Percentiles rank a stretch among this genome's conserved stretches.
Evolutionary conservation across 2,797 vertebrate genomes (phyloP).

Genomic region (Neosilurus hyrtlii): DNA sequence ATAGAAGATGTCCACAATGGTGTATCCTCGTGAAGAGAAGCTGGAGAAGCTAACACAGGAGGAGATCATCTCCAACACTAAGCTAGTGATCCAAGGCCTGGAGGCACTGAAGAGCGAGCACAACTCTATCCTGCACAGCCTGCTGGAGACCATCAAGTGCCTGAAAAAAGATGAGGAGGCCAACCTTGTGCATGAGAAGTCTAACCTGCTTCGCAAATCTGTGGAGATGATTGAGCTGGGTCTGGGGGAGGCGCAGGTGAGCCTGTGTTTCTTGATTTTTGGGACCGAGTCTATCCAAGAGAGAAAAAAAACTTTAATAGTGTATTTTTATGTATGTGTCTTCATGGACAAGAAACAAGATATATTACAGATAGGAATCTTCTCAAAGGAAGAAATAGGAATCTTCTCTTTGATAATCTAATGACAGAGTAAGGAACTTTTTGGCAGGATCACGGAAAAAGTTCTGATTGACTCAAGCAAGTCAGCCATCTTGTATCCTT

Average conservation of each 20-base stretch:
- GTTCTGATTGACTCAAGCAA: constrained; percentile 14
- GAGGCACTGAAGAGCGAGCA: constrained; percentile 97
- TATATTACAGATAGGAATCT: not conserved
- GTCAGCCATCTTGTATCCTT: not conserved
- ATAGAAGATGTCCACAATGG: constrained; percentile 86
- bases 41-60: constrained; percentile 95
- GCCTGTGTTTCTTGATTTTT: constrained; percentile 49
- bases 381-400: not conserved
- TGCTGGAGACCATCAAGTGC: constrained; percentile 96
- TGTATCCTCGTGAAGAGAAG: constrained; percentile 89
- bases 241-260: constrained; percentile 94
- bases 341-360: not conserved
- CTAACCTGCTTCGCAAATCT: constrained; percentile 89
- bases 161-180: constrained; percentile 98
- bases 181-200: constrained; percentile 94
- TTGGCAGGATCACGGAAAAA: not conserved
- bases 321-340: not conserved
- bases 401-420: not conserved
- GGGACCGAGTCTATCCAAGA: not conserved
- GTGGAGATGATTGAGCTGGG: constrained; percentile 98
- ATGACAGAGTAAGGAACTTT: constrained; percentile 26
- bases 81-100: constrained; percentile 94
- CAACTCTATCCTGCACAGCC: constrained; percentile 96
- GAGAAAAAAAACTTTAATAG: not conserved
- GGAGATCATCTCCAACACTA: constrained; percentile 98